Evolutionary conservation across 2,797 vertebrate species (phyloP), one percentile per base, ranked within the genome.

Genomic region (Lemur catta): DNA sequence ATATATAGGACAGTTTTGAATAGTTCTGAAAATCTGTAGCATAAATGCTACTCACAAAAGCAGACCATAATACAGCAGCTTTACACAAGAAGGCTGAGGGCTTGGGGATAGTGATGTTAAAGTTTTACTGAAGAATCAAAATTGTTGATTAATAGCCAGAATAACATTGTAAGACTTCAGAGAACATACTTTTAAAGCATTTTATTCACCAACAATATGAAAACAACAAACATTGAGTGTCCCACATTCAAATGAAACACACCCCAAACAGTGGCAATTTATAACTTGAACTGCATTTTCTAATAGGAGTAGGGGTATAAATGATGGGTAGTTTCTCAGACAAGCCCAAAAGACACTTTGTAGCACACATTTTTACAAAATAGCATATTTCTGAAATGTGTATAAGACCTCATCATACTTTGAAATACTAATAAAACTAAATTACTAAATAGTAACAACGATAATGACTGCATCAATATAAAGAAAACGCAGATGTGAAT

Each of bases 401-500:
- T 74, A 93, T 43, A 72, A 26, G 18, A 79, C 11, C 7, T 82
- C 24, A 91, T 84, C 26, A 80, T 78, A 65, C 78, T 96, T 12
- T 78, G 48, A 84, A 94, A 89, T 72, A 50, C 10, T 57, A 55
- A 46, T 87, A 89, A 96, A 95, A 55, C 24, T 33, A 55, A 94
- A 74, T 15, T 76, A 94, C 15, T 72, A 13, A 96, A 89, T 75
- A 81, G 94, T 89, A 98, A 89, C 74, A 22, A 67, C 7, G 71
- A 72, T 65, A 67, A 59, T 26, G 90, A 92, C 85, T 95, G 84
- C 82, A 96, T 93, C 3, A 96, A 86, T 81, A 94, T 96, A 94
- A 97, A 97, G 61, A 84, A 94, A 81, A 11, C 78, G 12, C 41
- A 61, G 22, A 43, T 13, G 63, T 72, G 84, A 97, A 81, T 94